Conservation (phyloP, 2,113 vertebrate genomes). For the Nymphicus hollandicus region DNA sequence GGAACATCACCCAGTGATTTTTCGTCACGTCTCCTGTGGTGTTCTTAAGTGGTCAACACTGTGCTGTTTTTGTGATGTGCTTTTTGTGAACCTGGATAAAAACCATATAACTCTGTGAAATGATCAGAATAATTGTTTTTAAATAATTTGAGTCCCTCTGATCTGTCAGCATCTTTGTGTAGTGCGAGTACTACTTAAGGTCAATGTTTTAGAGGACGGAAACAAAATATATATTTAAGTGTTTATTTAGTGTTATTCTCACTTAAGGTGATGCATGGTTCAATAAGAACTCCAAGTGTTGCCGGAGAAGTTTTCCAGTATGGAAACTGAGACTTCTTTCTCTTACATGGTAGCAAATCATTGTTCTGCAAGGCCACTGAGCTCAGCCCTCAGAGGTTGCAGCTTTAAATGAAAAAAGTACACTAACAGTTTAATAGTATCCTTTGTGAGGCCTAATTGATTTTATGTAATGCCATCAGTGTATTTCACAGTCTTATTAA, state of each 20-base stretch:
- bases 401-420: conserved; percentile 39
- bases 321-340: not conserved
- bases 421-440: conserved; percentile 37
- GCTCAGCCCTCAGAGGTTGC: conserved; percentile 3
- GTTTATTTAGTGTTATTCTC: not conserved
- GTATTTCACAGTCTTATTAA: conserved; percentile 63
- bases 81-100: not conserved
- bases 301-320: not conserved
- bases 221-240: not conserved
- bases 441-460: conserved; percentile 65
- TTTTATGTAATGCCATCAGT: conserved; percentile 62
- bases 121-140: not conserved
- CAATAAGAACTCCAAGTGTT: not conserved
- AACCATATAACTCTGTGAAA: not conserved
- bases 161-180: not conserved
- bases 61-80: not conserved
- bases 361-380: not conserved
- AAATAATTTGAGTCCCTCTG: not conserved
- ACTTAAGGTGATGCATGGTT: not conserved
- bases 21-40: not conserved
- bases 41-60: not conserved
- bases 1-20: not conserved
- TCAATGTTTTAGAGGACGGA: not conserved
- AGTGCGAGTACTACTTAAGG: not conserved
- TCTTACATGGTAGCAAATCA: not conserved